Conservation (phyloP, 2,888 invertebrate species). For the Chironomus riparius region DNA sequence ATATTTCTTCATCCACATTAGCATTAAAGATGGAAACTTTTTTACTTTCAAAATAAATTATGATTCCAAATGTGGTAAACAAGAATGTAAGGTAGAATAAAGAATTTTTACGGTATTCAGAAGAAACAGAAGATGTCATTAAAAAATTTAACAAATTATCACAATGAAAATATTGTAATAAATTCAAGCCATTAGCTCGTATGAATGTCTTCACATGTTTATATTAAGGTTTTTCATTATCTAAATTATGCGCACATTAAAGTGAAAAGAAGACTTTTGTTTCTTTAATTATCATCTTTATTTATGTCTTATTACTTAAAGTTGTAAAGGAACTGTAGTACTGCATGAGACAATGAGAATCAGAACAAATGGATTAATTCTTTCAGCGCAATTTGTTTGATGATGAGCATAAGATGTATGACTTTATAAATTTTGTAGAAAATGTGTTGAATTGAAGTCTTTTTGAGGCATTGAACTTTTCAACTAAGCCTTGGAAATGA, state of each 20-base stretch:
- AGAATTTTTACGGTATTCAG: background rate
- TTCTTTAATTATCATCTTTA: background rate
- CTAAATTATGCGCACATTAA: slow-evolving; percentile 9
- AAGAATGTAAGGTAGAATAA: background rate
- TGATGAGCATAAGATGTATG: too few species aligned
- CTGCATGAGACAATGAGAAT: background rate
- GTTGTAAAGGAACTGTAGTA: background rate
- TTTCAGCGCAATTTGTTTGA: background rate
- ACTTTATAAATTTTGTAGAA: too few species aligned
- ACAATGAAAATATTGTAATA: background rate
- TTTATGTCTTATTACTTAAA: background rate
- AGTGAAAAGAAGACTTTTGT: background rate
- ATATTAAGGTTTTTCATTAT: background rate
- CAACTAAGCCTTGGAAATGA: too few species aligned
- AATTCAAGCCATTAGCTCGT: background rate
- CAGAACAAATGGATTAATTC: background rate
- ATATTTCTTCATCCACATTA: background rate
- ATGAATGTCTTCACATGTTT: background rate
- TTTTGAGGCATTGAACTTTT: too few species aligned
- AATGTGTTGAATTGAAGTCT: too few species aligned
- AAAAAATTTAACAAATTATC: background rate
- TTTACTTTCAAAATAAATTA: background rate
- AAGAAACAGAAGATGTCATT: background rate
- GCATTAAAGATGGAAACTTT: background rate
- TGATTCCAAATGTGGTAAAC: background rate